Evolutionary conservation across 2,113 vertebrate genomes (phyloP).

Genomic region (Mobula birostris): DNA sequence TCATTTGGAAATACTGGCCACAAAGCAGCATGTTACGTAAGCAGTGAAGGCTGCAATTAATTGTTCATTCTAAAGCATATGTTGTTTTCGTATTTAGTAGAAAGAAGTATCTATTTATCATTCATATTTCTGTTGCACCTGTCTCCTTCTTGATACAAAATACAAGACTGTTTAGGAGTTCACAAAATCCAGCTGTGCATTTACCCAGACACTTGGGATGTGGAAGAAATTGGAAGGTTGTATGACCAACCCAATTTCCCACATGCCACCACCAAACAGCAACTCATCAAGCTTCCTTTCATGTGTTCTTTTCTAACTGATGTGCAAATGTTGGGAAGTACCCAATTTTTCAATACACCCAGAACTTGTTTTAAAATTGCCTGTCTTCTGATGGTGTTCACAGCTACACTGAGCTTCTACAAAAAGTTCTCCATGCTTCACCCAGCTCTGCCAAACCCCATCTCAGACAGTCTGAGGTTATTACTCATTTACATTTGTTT

Average conservation of each 20-base stretch:
- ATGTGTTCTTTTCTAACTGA: too few species aligned
- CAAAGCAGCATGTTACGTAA: too few species aligned
- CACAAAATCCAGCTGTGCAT: neutral
- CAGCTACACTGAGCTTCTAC: neutral
- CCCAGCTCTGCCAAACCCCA: neutral
- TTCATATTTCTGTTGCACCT: too few species aligned
- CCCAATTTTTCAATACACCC: neutral
- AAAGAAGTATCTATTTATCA: too few species aligned
- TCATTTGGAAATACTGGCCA: too few species aligned
- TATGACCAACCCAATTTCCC: too few species aligned
- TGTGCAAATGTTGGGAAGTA: neutral
- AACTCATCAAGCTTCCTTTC: too few species aligned
- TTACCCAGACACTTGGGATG: neutral
- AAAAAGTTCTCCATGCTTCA: neutral
- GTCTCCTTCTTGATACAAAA: neutral
- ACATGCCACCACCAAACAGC: too few species aligned
- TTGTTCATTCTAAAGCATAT: too few species aligned
- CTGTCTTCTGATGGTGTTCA: neutral
- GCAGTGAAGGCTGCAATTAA: too few species aligned
- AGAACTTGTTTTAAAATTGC: neutral
- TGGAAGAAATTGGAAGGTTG: too few species aligned
- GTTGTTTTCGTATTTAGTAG: too few species aligned
- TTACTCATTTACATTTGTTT: neutral
- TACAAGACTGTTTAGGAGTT: neutral
- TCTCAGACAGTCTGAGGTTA: neutral